Conservation (phyloP, 2,888 invertebrate genomes). For the Rhopalosiphum nymphaeae region DNA sequence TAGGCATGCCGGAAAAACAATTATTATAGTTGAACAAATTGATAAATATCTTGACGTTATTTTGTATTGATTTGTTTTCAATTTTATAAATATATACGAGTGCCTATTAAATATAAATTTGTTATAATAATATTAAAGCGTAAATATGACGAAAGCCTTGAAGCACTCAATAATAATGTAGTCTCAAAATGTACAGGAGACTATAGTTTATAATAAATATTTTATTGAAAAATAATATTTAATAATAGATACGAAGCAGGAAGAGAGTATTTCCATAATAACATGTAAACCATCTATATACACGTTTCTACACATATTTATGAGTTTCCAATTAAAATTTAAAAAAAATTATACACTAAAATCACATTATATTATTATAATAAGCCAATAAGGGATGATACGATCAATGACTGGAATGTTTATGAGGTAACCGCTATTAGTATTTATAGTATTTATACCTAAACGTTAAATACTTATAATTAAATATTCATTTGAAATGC, state of each 20-base stretch:
- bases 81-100: neutral
- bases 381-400: neutral
- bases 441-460: neutral
- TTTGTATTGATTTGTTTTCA: slow-evolving; percentile 1
- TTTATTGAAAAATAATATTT: neutral
- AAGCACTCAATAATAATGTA: slow-evolving; percentile 10
- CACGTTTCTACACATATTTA: neutral
- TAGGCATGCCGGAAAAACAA: neutral
- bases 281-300: neutral
- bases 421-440: neutral
- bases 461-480: neutral
- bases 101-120: neutral
- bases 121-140: neutral
- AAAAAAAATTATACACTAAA: neutral
- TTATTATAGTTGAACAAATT: neutral
- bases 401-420: neutral
- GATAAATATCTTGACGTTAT: neutral
- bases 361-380: neutral
- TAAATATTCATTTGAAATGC: neutral
- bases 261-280: neutral
- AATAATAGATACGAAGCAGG: neutral
- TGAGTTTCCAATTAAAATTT: neutral
- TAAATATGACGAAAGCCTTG: neutral
- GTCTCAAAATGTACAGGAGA: neutral
- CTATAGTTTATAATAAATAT: neutral